Evolutionary conservation across 2,888 invertebrate species (phyloP).

Genomic region (Microdon myrmicae): DNA sequence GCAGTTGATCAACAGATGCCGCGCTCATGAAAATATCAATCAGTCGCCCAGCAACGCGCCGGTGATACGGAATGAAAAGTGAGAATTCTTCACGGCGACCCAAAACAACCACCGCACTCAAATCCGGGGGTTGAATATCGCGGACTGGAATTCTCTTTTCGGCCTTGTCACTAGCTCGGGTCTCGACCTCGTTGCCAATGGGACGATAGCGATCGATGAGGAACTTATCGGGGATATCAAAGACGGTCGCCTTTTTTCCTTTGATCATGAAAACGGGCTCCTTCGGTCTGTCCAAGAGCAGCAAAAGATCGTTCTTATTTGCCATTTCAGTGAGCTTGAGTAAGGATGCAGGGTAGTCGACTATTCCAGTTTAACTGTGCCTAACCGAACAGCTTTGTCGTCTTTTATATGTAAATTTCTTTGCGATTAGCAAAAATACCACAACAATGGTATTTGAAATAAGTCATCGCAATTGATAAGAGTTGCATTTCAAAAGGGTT

Average conservation of each 20-base stretch:
- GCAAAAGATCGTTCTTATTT: constrained; percentile 70
- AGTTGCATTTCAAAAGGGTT: too few species aligned
- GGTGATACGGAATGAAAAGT: constrained; percentile 76
- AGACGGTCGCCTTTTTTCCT: constrained; percentile 72
- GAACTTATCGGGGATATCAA: constrained; percentile 74
- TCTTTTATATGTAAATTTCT: too few species aligned
- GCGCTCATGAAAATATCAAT: constrained; percentile 79
- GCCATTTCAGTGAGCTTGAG: constrained; percentile 54
- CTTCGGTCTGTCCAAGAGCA: constrained; percentile 79
- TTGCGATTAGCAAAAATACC: too few species aligned
- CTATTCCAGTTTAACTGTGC: constrained; percentile 3
- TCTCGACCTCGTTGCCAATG: constrained; percentile 69
- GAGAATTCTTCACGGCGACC: constrained; percentile 76
- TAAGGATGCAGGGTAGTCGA: constrained; percentile 2
- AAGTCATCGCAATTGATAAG: too few species aligned
- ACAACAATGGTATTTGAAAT: too few species aligned
- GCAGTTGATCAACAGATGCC: constrained; percentile 76
- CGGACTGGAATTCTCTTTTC: constrained; percentile 70
- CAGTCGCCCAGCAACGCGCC: constrained; percentile 73
- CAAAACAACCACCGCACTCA: constrained; percentile 73
- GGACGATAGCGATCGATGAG: constrained; percentile 70
- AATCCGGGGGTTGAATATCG: constrained; percentile 74
- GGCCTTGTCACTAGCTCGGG: constrained; percentile 71
- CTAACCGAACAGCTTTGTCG: not conserved
- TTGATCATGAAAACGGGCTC: constrained; percentile 83